Base-by-base conservation (phyloP, 2,797 vertebrate genomes). In the Acomys russatus region DNA sequence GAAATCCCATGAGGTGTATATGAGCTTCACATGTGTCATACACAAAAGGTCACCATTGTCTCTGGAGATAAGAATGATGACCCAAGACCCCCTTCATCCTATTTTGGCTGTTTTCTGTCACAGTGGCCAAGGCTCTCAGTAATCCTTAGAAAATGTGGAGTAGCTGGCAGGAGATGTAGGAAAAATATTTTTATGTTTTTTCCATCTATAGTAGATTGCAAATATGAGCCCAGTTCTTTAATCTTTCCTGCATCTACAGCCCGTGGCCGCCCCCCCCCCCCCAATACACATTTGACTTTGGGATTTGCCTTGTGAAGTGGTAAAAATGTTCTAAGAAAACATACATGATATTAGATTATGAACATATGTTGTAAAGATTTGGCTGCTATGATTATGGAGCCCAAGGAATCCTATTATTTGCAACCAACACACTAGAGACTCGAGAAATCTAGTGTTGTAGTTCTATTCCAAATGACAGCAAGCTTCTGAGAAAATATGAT, bases 151-250 rank as follows among this genome's bases (percentile, higher is more conserved):
- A 87, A 59, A 35, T 18, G 70, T 33, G n/a, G 76, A 56, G 56
- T 56, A 74, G 33, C 4, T 92, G 66, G 77, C 83, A 79, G 80
- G 6, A 83, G 80, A 56, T 35, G 8, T 1, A 73, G 18, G 5
- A 33, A 87, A 92, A 92, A 25, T 4, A 4, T 7, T 38, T 93
- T 64, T 59, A 25, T 63, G 4, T 63, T 68, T 85, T 30, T 73
- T 51, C 1, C 38, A 28, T 38, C 35, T 22, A 4, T 49, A 18
- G 4, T 63, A 54, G 85, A 70, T 54, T 88, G 9, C 0, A 51
- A 61, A 70, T 91, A 68, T 61, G 54, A 78, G 6, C 8, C n/a
- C 11, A 88, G 66, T 80, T 85, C n/a, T 85, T 95, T 74, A 38
- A 17, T 89, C 8, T 85, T 89, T 64, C 49, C 73, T 92, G 8